Percentiles rank a stretch among this genome's conserved stretches.
Evolutionary conservation across 2,113 vertebrate genomes (phyloP).

Genomic region (Ammospiza caudacuta): DNA sequence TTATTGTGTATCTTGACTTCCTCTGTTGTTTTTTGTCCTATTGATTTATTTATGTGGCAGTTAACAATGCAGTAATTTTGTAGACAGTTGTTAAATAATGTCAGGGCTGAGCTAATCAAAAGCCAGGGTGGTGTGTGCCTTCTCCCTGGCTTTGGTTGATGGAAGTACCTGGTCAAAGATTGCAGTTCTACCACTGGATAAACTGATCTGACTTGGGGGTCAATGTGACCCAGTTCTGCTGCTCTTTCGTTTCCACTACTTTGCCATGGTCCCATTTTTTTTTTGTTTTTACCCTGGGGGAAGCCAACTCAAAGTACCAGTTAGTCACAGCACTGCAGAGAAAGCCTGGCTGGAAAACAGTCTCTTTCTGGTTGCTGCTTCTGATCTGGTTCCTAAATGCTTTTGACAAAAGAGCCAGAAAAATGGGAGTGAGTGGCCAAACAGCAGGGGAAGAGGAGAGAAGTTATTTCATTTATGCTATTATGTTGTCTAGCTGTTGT

Average conservation of each 20-base stretch:
- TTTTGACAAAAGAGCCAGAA: not conserved
- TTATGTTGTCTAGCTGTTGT: not conserved
- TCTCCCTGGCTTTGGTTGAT: not conserved
- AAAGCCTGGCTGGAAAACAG: not conserved
- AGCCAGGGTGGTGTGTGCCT: not conserved
- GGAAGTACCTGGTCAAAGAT: not conserved
- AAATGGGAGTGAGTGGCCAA: not conserved
- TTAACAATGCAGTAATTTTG: not conserved
- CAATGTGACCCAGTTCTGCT: not conserved
- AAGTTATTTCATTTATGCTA: not conserved
- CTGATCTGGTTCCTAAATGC: not conserved
- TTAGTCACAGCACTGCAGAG: not conserved
- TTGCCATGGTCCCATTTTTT: not conserved
- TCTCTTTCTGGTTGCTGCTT: not conserved
- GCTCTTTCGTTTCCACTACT: not conserved
- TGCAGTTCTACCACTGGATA: not conserved
- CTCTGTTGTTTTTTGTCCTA: not conserved
- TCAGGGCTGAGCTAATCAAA: not conserved
- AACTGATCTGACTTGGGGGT: not conserved
- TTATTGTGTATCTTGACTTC: not conserved
- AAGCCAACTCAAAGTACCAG: fast-evolving
- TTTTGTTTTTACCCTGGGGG: not conserved
- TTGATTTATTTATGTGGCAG: not conserved
- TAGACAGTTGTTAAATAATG: not conserved
- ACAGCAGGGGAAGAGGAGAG: not conserved